Evolutionary conservation across 1,140 invertebrate species (phyloP), one percentile per base, ranked within the genome.

Genomic region (Galendromus occidentalis): DNA sequence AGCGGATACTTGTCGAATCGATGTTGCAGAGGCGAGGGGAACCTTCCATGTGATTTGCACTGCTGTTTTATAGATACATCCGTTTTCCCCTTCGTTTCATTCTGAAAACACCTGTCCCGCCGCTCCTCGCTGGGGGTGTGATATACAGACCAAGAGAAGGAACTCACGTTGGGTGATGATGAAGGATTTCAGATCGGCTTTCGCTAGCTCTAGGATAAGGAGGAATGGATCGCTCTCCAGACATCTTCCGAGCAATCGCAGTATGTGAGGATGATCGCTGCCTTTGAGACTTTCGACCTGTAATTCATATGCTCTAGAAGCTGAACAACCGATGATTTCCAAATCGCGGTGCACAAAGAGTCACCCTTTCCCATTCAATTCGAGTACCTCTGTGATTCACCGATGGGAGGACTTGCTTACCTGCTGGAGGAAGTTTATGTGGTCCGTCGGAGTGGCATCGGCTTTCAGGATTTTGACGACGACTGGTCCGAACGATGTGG

Each of bases 401-500:
- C 9, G 33, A 39, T 9, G 33, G 9, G 33, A 6, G 9, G 9
- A 39, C 4, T 39, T 1, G 51, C 51, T 59, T 25, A 82, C 82
- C 73, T 88, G 85, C 68, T 85, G 81, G 1, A 87, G 76, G 70
- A 87, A 87, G 71, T 81, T 79, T 20, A 82, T 78, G 70, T 85
- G 82, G 67, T 87, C 85, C 29, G 77, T 75, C 1, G 78, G 76
- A 5, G 80, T 80, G 7, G 85, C 84, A 71, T 85, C 84, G 70
- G 85, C 84, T 17, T 82, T 80, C 1, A 87, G 75, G 64, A 86
- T 84, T 71, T 85, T 80, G 0, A 87, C 84, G 25, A 86, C 79
- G 25, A 68, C 68, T 29, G 44, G 20, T 59, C 51, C 51, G 9
- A 59, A 59, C 20, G 51, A 59, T 4, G 69, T 67, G 0, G 83